phyloP scores from a whole-genome alignment of 2,888 invertebrate species.

The Boloria selene region DNA sequence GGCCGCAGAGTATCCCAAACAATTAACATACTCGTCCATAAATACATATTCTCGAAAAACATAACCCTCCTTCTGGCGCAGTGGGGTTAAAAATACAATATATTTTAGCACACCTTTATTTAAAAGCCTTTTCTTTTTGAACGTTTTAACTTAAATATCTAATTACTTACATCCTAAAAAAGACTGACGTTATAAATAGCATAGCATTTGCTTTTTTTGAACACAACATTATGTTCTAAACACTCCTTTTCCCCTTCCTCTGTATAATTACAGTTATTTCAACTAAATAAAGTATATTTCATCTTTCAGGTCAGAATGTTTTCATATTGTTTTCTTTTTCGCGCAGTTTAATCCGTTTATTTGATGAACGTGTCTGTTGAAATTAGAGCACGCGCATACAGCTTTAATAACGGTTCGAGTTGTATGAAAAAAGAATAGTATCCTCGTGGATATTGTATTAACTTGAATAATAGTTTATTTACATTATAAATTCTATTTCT shows the following conservation, averaged over 20 bases:
- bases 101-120: too few relatives aligned
- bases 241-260: not conserved
- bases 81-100: too few relatives aligned
- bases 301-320: constrained; percentile 6
- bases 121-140: too few relatives aligned
- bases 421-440: not conserved
- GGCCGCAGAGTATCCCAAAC: too few relatives aligned
- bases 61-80: too few relatives aligned
- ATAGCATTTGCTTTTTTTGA: not conserved
- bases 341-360: not conserved
- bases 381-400: not conserved
- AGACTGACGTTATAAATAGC: too few relatives aligned
- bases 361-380: constrained; percentile 9
- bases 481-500: not conserved
- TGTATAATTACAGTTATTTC: constrained; percentile 11
- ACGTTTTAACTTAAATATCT: too few relatives aligned
- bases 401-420: not conserved
- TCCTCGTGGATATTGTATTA: constrained; percentile 1
- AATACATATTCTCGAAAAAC: too few relatives aligned
- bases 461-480: not conserved
- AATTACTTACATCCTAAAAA: too few relatives aligned
- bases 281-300: not conserved
- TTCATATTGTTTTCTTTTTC: not conserved
- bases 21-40: too few relatives aligned
- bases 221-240: not conserved